phyloP scores from a whole-genome alignment of 2,888 invertebrate species.

The Rugalucina vietnamica region DNA sequence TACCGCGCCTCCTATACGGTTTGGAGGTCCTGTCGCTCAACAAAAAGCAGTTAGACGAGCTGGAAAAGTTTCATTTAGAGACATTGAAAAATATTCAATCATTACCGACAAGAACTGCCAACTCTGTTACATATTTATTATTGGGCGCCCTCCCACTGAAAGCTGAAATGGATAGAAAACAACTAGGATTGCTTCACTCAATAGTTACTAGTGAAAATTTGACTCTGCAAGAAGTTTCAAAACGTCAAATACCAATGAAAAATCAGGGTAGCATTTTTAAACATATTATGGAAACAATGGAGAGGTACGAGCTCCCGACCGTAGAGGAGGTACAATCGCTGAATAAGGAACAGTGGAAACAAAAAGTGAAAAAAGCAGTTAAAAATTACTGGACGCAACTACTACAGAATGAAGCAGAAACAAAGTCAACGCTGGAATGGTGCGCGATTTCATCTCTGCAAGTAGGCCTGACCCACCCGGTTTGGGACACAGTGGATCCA shows the following conservation, averaged over 20 bases:
- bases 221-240: neutral
- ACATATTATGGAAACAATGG: neutral
- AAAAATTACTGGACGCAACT: neutral
- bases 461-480: neutral
- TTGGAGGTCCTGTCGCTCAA: neutral
- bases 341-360: neutral
- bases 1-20: neutral
- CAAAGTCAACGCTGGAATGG: neutral
- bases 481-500: neutral
- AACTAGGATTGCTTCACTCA: neutral
- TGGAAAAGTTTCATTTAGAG: neutral
- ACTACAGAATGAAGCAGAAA: neutral
- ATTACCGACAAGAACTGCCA: neutral
- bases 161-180: neutral
- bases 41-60: neutral
- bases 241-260: neutral
- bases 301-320: neutral
- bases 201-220: neutral
- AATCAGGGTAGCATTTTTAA: neutral
- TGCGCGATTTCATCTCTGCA: neutral
- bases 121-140: neutral
- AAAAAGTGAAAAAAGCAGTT: neutral
- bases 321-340: neutral
- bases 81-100: neutral
- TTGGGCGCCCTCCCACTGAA: neutral